Percentiles rank a stretch among this genome's conserved stretches.
These are phyloP conservation scores for Sebastiscus albofasciatus DNA, from an alignment of 2,797 vertebrate species.

Conservation along the genomic window DNA sequence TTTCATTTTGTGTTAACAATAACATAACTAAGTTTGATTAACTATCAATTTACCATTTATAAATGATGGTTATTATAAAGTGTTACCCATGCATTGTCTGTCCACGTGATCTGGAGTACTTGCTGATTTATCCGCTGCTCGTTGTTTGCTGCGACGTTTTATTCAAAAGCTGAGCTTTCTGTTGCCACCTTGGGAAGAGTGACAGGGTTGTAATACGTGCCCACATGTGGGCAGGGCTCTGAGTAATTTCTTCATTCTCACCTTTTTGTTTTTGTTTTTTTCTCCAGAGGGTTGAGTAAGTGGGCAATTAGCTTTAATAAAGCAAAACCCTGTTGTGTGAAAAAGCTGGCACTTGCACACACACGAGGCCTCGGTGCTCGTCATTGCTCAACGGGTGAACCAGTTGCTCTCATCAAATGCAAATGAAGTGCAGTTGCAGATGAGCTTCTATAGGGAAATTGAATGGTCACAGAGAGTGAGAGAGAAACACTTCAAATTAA, in stretches of 20 bases:
- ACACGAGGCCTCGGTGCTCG: background rate
- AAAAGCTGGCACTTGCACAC: conserved; percentile 23
- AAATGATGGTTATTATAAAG: too few species aligned
- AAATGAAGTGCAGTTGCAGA: conserved; percentile 34
- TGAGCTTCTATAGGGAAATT: conserved; percentile 18
- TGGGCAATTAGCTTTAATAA: conserved; percentile 55
- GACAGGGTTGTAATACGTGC: conserved; percentile 22
- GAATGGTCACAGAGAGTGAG: background rate
- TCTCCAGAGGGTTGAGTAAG: conserved; percentile 55
- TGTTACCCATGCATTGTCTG: background rate
- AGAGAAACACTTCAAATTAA: background rate
- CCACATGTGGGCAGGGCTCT: conserved; percentile 12
- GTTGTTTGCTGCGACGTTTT: background rate
- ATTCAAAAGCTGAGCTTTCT: conserved; percentile 17
- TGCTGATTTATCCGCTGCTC: background rate
- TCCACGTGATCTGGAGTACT: background rate
- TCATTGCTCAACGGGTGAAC: conserved; percentile 17
- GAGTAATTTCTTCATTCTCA: conserved; percentile 37
- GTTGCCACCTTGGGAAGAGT: conserved; percentile 21
- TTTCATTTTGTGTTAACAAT: too few species aligned
- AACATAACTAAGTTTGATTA: too few species aligned
- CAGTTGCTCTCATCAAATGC: conserved; percentile 43
- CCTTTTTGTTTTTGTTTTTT: conserved; percentile 15
- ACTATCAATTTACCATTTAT: too few species aligned
- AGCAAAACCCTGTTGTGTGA: conserved; percentile 35